Percentiles rank a stretch among this genome's conserved stretches.
Evolutionary conservation across 2,797 vertebrate species (phyloP).

Genomic region (Euthynnus affinis): DNA sequence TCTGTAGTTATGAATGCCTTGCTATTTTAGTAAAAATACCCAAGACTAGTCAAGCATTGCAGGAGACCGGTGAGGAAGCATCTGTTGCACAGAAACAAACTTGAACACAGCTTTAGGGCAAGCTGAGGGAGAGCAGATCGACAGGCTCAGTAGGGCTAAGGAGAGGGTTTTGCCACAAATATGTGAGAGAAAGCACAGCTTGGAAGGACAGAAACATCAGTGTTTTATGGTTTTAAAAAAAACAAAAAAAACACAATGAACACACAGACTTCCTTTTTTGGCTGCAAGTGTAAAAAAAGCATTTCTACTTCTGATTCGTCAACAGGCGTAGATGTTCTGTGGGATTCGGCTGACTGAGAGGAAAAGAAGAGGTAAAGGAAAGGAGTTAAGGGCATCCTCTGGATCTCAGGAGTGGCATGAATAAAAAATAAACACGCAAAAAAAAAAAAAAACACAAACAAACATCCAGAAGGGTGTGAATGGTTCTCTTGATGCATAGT

Average conservation of each 20-base stretch:
- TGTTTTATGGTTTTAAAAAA: constrained; percentile 38
- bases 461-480: constrained; percentile 73
- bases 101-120: constrained; percentile 23
- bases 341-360: constrained; percentile 33
- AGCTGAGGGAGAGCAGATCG: constrained; percentile 45
- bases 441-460: constrained; percentile 70
- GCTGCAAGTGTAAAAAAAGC: constrained; percentile 48
- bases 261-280: constrained; percentile 51
- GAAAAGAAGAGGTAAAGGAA: constrained; percentile 55
- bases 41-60: constrained; percentile 28
- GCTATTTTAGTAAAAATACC: constrained; percentile 41
- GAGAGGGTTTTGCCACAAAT: constrained; percentile 57
- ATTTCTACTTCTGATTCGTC: constrained; percentile 44
- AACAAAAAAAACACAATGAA: constrained; percentile 33
- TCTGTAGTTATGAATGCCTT: constrained; percentile 23
- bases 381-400: constrained; percentile 51
- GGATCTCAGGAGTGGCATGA: constrained; percentile 54
- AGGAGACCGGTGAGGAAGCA: constrained; percentile 54
- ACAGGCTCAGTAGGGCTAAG: constrained; percentile 43
- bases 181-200: constrained; percentile 48
- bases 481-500: constrained; percentile 66
- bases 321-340: constrained; percentile 28
- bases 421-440: constrained; percentile 57
- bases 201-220: constrained; percentile 53
- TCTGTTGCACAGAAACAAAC: constrained; percentile 57